Evolutionary conservation across 2,113 vertebrate genomes (phyloP).

Genomic region (Bufo bufo): DNA sequence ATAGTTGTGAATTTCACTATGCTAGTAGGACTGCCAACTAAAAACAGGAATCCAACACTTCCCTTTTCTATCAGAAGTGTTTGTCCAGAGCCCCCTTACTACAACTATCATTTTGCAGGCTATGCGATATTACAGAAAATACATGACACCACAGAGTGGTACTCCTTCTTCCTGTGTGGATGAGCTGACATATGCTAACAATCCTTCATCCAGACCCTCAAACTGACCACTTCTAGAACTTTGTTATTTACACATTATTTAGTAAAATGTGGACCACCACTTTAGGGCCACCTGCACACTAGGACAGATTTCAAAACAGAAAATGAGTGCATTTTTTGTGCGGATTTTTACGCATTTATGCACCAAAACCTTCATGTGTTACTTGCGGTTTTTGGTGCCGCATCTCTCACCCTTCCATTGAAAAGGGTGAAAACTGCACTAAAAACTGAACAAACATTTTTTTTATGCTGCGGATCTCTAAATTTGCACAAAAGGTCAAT

Average conservation of each 20-base stretch:
- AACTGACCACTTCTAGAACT: background rate
- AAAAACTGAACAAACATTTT: too few relatives aligned
- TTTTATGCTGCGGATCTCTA: too few relatives aligned
- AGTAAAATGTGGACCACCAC: background rate
- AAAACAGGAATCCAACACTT: background rate
- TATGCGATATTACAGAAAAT: background rate
- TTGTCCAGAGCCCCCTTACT: background rate
- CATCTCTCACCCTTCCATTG: too few relatives aligned
- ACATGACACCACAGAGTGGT: background rate
- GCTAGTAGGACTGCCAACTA: too few relatives aligned
- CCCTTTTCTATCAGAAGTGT: background rate
- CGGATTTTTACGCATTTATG: too few relatives aligned
- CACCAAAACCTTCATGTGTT: too few relatives aligned
- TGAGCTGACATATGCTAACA: background rate
- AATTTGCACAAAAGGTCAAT: too few relatives aligned
- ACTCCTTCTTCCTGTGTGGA: background rate
- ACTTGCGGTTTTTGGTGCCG: too few relatives aligned
- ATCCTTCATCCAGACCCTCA: background rate
- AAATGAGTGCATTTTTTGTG: too few relatives aligned
- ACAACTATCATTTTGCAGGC: background rate
- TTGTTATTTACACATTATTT: background rate
- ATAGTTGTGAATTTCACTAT: too few relatives aligned
- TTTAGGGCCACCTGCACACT: background rate
- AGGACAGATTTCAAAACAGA: too few relatives aligned
- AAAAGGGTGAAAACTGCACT: too few relatives aligned